Evolutionary conservation across 2,797 vertebrate species (phyloP), one percentile per base, ranked within the genome.

Genomic region (Enteromius radiatus): DNA sequence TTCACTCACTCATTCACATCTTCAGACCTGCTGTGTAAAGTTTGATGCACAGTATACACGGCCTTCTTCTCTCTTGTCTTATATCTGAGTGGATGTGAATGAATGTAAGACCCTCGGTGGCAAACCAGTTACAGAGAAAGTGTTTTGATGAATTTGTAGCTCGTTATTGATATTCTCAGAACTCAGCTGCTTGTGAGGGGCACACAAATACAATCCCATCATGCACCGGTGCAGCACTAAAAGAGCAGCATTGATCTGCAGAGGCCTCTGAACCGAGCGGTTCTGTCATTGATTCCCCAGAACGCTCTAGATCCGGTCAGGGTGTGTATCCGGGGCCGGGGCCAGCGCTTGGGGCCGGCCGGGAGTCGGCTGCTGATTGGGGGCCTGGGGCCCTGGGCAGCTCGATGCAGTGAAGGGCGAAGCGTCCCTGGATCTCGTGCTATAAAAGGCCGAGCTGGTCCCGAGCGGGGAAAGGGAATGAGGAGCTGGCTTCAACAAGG

Each of bases 321-420:
- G 54, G 8, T 64, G 43, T 21, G 14, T 19, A 63, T 63, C n/a
- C 28, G 9, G 69, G 49, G 49, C 5, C 23, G 14, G 49, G 52
- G 70, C 23, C 33, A 26, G 61, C 45, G 67, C 17, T 23, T 21
- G 14, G 26, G 59, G 21, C 10, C 23, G 49, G 49, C 5, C 33
- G 14, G 49, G 52, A 59, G 19, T 23, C 61, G 91, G 87, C 76
- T 49, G 68, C 68, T 88, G 90, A 94, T 92, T 87, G 73, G 80
- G 59, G 76, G 88, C 92, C 90, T 33, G 49, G 76, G 92, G 23
- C 83, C 23, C 38, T 15, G 31, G 85, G 76, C 9, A 84, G 93
- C 80, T 93, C 91, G 21, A 91, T 93, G 82, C 78, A 70, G 81
- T 92, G 91, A 95, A 94, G 94, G 94, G 87, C 92, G 8, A 76